Evolutionary conservation across 1,140 invertebrate species (phyloP).

Genomic region (Stegodyphus dumicola): DNA sequence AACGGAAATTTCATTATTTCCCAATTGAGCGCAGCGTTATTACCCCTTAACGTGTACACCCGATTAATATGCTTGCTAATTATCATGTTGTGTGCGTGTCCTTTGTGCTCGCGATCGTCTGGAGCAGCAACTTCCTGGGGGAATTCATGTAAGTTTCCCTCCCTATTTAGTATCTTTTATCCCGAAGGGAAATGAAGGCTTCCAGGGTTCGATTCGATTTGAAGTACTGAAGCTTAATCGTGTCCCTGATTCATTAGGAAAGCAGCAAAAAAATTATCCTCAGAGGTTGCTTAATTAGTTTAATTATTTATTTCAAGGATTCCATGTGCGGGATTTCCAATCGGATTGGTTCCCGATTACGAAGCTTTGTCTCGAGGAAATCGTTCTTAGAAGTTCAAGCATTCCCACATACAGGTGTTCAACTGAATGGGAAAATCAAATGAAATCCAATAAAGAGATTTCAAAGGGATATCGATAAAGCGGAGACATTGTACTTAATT

Average conservation of each 20-base stretch:
- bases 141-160: background rate
- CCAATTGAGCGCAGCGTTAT: conserved; percentile 39
- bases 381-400: background rate
- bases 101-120: conserved; percentile 24
- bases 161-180: background rate
- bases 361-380: no score
- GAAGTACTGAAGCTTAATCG: conserved; percentile 1
- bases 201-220: background rate
- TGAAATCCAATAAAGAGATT: no score
- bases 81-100: conserved; percentile 32
- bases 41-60: conserved; percentile 42
- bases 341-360: background rate
- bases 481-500: no score
- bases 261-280: background rate
- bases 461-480: no score
- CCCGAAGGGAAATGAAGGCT: conserved; percentile 8
- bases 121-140: background rate
- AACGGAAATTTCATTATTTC: conserved; percentile 52
- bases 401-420: no score
- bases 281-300: conserved; percentile 9
- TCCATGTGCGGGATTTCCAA: background rate
- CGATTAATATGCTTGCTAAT: conserved; percentile 54
- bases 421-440: no score
- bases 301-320: conserved; percentile 13
- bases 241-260: conserved; percentile 5